Percentiles rank a stretch among this genome's conserved stretches.
These are phyloP conservation scores for Lepidocyrtoides sp. DNA, from an alignment of 2,888 invertebrate species.

Conservation along the genomic window DNA sequence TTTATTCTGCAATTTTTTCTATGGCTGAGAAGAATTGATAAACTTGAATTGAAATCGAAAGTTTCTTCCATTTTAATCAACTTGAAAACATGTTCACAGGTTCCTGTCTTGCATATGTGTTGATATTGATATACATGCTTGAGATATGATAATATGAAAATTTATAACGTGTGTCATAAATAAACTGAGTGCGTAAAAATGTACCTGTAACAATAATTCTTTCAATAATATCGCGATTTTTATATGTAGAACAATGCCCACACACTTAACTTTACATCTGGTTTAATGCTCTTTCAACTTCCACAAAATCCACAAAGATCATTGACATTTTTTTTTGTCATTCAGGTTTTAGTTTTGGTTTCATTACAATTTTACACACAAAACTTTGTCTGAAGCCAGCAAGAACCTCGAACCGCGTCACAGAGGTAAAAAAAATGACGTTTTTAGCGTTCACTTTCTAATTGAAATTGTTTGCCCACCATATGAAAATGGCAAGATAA, in stretches of 20 bases:
- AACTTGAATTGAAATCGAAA: constrained; percentile 40
- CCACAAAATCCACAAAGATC: not conserved
- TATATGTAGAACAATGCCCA: not conserved
- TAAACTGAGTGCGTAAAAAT: not conserved
- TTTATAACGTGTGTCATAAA: no score
- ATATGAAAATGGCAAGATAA: not conserved
- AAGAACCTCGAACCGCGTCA: not conserved
- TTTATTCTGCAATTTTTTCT: no score
- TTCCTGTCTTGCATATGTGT: no score
- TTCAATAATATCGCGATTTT: not conserved
- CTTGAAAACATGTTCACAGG: not conserved
- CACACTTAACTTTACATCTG: not conserved
- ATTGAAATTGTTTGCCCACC: constrained; percentile 56
- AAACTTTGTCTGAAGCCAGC: not conserved
- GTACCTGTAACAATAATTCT: not conserved
- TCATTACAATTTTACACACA: no score
- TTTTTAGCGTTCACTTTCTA: constrained; percentile 67
- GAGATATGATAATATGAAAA: no score
- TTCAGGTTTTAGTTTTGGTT: not conserved
- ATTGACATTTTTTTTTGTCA: not conserved
- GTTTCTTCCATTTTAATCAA: not conserved
- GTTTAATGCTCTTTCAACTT: not conserved
- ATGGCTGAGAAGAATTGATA: not conserved
- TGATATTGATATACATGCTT: no score
- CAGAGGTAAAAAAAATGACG: not conserved